Base-by-base conservation (phyloP, 2,113 vertebrate genomes). In the Dascyllus trimaculatus region DNA sequence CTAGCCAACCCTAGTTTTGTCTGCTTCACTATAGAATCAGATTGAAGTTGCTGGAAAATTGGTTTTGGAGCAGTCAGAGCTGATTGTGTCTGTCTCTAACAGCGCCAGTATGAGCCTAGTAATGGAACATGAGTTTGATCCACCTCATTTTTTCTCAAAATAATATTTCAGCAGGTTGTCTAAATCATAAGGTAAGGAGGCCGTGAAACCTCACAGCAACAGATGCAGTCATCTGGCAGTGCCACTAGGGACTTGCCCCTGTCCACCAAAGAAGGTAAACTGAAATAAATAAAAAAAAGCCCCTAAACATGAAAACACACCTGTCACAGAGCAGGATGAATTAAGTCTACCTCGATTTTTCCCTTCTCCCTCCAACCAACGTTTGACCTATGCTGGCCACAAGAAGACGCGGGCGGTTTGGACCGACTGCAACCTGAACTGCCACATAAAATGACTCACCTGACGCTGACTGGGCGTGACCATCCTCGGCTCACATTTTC, bases 401-500 rank as follows among this genome's bases (percentile, higher is more conserved):
- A 40, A 86, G 75, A 80, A 77, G 80, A 91, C 66, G 68, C 73
- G 38, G 73, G 83, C 75, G 83, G 86, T 90, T 88, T 89, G 87
- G 84, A 87, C 89, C 48, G 75, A 74, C 85, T 88, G 84, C 89
- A 92, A 92, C 91, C 87, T 92, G 91, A 93, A 89, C 88, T 84
- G 81, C 90, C 81, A 88, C 88, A 91, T 85, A 80, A 89, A 89
- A 91, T 94, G 92, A 94, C 91, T 94, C 93, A 93, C 93, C 92
- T 94, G 89, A 92, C 54, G 85, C 86, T 85, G 70, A 70, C 85
- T 90, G 87, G 91, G 92, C 80, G 92, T 75, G 87, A 91, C 76
- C 68, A 46, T 78, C 57, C 75, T 73, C 88, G 14, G 78, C 91
- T 94, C 90, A 94, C 77, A 89, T 91, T 94, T 93, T 92, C 89